Conservation (phyloP, 2,797 vertebrate species). For the Hyperoplus lanceolatus region DNA sequence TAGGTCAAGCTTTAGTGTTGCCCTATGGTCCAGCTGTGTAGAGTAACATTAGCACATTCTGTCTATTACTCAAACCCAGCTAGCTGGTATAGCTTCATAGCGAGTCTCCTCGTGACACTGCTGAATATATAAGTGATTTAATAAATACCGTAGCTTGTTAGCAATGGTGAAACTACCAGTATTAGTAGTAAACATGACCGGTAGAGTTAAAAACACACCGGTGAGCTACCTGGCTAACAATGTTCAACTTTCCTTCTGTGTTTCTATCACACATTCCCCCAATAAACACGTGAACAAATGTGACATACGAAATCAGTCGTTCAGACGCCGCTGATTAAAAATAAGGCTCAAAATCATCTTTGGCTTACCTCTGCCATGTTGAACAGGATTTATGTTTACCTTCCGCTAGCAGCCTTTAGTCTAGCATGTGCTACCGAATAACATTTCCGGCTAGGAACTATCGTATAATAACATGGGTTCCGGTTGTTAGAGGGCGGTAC, state of each 20-base stretch:
- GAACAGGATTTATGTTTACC: slow-evolving; percentile 59
- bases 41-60: neutral
- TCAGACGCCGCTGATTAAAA: neutral
- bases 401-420: slow-evolving; percentile 38
- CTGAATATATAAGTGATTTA: too few relatives aligned
- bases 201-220: neutral
- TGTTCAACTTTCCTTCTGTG: neutral
- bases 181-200: neutral
- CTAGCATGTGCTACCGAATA: slow-evolving; percentile 23
- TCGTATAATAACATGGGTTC: slow-evolving; percentile 34
- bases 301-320: rapidly evolving
- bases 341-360: rapidly evolving
- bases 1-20: neutral
- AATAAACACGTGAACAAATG: rapidly evolving
- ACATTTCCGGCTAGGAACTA: slow-evolving; percentile 44
- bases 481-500: neutral
- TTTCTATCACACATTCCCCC: neutral
- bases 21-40: neutral
- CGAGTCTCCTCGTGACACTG: neutral
- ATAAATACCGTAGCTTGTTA: neutral
- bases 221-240: slow-evolving; percentile 36
- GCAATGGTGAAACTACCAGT: neutral
- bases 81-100: neutral
- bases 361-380: slow-evolving; percentile 81
- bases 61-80: neutral